Percentiles rank a stretch among this genome's conserved stretches.
Conservation (phyloP, 2,888 invertebrate species). For the Agonopterix heracliana region DNA sequence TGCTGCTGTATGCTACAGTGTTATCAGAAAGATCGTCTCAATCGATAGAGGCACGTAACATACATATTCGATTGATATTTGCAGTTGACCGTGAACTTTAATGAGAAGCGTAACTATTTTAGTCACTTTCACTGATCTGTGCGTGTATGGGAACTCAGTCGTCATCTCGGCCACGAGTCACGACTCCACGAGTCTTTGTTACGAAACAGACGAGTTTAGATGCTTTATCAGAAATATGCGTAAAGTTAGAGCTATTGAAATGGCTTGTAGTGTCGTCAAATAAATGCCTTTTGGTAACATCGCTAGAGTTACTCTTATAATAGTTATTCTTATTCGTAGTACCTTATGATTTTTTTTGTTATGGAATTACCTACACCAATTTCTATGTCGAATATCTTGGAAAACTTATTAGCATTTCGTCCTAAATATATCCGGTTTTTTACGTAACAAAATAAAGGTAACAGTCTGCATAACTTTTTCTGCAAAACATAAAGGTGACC, state of each 20-base stretch:
- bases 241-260: neutral
- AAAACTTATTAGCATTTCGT: too few relatives aligned
- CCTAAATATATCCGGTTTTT: too few relatives aligned
- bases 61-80: slow-evolving; percentile 7
- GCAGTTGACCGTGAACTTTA: slow-evolving; percentile 21
- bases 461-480: too few relatives aligned
- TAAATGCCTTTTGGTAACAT: neutral
- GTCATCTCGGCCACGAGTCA: slow-evolving; percentile 15
- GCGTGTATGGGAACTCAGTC: slow-evolving; percentile 13
- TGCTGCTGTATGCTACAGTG: slow-evolving; percentile 16
- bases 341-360: too few relatives aligned
- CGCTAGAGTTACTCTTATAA: too few relatives aligned
- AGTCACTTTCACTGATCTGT: slow-evolving; percentile 40
- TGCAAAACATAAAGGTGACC: too few relatives aligned
- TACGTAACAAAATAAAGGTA: too few relatives aligned
- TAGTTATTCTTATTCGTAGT: too few relatives aligned
- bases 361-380: too few relatives aligned
- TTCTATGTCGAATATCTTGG: too few relatives aligned
- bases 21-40: slow-evolving; percentile 15
- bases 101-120: slow-evolving; percentile 12
- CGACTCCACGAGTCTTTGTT: slow-evolving; percentile 32
- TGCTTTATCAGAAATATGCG: slow-evolving; percentile 4
- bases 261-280: neutral
- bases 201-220: slow-evolving; percentile 21
- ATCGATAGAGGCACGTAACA: slow-evolving; percentile 1